These are phyloP conservation scores for Poicephalus meyeri DNA, from an alignment of 2,113 vertebrate genomes.

Conservation along the genomic window DNA sequence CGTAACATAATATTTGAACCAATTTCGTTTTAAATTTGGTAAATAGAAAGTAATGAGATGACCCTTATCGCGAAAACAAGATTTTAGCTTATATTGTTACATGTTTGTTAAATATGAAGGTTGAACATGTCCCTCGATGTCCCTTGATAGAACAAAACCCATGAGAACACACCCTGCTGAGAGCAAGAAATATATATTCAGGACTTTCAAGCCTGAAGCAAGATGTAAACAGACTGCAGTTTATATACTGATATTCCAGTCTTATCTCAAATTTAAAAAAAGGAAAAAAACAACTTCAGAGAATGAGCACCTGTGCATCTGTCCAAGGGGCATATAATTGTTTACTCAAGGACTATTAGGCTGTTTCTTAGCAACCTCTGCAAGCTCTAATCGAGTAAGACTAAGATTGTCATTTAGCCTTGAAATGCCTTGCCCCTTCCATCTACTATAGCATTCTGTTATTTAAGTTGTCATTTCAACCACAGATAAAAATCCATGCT, in stretches of 20 bases:
- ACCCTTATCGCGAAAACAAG: no score
- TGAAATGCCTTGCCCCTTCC: constrained; percentile 49
- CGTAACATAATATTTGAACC: no score
- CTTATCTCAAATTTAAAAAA: constrained; percentile 29
- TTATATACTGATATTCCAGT: not conserved
- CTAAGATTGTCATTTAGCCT: constrained; percentile 74
- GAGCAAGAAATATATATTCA: not conserved
- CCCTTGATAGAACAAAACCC: not conserved
- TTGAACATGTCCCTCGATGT: no score
- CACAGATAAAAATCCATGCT: not conserved
- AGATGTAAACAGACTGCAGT: constrained; percentile 22
- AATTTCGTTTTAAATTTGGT: no score
- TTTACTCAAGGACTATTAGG: constrained; percentile 84
- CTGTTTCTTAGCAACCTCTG: constrained; percentile 87
- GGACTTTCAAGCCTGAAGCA: not conserved
- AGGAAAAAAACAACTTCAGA: not conserved
- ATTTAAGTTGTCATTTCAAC: not conserved
- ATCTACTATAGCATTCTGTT: constrained; percentile 32
- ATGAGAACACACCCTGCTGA: not conserved
- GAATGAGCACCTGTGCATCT: constrained; percentile 60
- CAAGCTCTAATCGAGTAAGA: constrained; percentile 82
- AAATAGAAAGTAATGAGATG: no score
- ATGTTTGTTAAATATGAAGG: no score
- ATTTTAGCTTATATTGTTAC: no score
- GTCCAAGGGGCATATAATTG: constrained; percentile 78